phyloP scores from a whole-genome alignment of 1,140 invertebrate species.

The Ectropis grisescens region DNA sequence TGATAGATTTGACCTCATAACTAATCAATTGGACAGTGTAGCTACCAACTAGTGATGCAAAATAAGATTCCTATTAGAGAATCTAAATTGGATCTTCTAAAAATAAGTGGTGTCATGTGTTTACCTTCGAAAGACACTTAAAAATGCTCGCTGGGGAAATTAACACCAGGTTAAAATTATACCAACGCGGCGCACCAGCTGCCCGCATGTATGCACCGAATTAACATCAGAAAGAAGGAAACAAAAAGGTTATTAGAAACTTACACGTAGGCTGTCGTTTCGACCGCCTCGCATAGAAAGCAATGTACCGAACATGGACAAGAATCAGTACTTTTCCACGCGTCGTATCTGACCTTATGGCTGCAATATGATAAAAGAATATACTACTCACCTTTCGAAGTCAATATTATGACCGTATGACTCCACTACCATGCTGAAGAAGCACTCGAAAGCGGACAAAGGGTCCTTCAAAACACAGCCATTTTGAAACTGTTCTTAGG shows the following conservation, averaged over 20 bases:
- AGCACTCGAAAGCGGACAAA: slow-evolving; percentile 67
- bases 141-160: background rate
- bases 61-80: slow-evolving; percentile 17
- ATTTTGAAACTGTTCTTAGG: slow-evolving; percentile 67
- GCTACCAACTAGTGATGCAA: no score
- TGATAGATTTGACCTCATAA: no score
- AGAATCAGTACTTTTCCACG: slow-evolving; percentile 60
- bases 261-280: slow-evolving; percentile 53
- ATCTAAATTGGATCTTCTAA: slow-evolving; percentile 11
- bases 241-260: slow-evolving; percentile 53
- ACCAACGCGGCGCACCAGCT: slow-evolving; percentile 1
- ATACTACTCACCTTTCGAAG: slow-evolving; percentile 63
- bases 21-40: no score
- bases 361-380: slow-evolving; percentile 22
- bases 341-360: slow-evolving; percentile 20
- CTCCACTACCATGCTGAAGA: slow-evolving; percentile 68
- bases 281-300: slow-evolving; percentile 52
- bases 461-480: slow-evolving; percentile 71
- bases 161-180: background rate
- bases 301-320: slow-evolving; percentile 43
- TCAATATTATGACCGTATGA: slow-evolving; percentile 58
- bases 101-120: slow-evolving; percentile 26
- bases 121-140: slow-evolving; percentile 11
- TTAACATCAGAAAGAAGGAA: slow-evolving; percentile 21
- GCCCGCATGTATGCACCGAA: slow-evolving; percentile 11